Evolutionary conservation across 2,797 vertebrate genomes (phyloP).

Genomic region (Siniperca scherzeri): DNA sequence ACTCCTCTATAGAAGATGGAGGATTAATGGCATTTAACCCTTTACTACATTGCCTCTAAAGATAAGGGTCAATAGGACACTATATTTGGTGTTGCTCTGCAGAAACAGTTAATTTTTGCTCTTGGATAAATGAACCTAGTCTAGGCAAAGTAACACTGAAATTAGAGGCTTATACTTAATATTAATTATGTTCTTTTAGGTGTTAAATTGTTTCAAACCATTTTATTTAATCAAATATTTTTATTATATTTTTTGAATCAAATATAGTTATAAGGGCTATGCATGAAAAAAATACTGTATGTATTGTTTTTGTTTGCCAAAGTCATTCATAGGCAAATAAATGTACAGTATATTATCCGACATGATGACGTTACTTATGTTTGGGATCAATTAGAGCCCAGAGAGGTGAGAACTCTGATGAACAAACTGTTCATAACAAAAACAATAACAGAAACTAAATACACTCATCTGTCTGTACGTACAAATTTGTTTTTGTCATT

Average conservation of each 20-base stretch:
- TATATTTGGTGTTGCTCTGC: conserved; percentile 1
- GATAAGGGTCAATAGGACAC: conserved; percentile 34
- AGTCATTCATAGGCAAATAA: not conserved
- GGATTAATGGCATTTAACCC: conserved; percentile 77
- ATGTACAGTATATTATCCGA: not conserved
- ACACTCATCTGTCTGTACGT: not conserved
- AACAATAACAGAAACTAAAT: not conserved
- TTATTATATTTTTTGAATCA: too few species aligned
- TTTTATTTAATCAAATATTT: not conserved
- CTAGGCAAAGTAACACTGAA: not conserved
- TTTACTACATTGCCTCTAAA: conserved; percentile 46
- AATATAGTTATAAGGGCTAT: not conserved
- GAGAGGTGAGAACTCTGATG: not conserved
- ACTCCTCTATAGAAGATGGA: conserved; percentile 58
- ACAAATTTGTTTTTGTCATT: not conserved
- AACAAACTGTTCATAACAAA: not conserved
- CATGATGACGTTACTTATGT: not conserved
- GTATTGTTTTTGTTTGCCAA: not conserved
- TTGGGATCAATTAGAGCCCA: not conserved
- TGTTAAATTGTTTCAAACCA: not conserved
- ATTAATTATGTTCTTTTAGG: not conserved
- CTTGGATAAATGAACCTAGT: not conserved
- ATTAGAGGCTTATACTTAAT: not conserved
- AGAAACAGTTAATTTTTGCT: conserved; percentile 5
- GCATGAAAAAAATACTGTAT: too few species aligned